Base-by-base conservation (phyloP, 2,888 invertebrate genomes). In the Lumbricus terrestris region DNA sequence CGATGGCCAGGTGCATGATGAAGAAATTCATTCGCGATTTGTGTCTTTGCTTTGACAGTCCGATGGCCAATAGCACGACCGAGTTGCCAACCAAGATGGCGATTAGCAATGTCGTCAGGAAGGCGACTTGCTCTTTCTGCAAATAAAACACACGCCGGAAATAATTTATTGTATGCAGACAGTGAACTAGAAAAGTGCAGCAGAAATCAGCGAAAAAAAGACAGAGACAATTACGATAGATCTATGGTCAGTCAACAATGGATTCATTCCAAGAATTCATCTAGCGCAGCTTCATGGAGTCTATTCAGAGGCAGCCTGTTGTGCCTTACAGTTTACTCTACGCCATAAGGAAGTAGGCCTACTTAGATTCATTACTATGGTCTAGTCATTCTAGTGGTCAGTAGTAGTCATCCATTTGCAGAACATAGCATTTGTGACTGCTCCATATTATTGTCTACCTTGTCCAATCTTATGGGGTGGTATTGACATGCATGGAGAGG, bases 11-110 rank as follows among this genome's bases (percentile, higher is more conserved):
- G 94, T 98, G 98, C 96, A 97, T 97, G 93, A 98, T 98, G 95
- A 98, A 98, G 96, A 97, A 98, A 95, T 98, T 98, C 98, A 98
- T 98, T 89, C 98, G 96, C 89, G 97, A 97, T 94, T 98, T 98
- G 93, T 97, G 96, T 40, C 93, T 91, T 90, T 97, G 96, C 94
- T 97, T 97, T 92, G 97, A 97, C 93, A 97, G 96, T 90, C 97
- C 96, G 91, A 98, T 96, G 0, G 98, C 97, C 1, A 97, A 96
- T 88, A 98, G 96, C 33, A 98, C 98, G 0, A 97, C 97, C 35
- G 97, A 96, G 95, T 98, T 98, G 54, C 98, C 97, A 89, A 97
- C 96, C 88, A 98, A 97, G 92, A 98, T 98, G 89, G 97, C 96
- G 89, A 97, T 96, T 94, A 98, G 97, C 47, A 98, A 96, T 91